phyloP scores from a whole-genome alignment of 2,888 invertebrate genomes.

The Cynaeus angustus region DNA sequence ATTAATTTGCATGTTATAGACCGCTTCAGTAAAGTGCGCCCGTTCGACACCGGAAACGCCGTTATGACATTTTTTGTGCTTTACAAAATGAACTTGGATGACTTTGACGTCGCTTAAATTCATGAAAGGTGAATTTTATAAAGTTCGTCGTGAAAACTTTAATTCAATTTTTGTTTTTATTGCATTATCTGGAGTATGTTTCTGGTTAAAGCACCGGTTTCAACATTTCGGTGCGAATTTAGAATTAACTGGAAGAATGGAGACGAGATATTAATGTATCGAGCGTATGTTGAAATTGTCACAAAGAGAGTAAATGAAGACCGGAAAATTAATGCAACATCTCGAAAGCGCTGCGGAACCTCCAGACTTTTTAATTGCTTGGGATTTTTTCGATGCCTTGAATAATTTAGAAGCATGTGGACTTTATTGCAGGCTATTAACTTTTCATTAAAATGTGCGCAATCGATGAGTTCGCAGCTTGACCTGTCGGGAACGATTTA shows the following conservation, averaged over 20 bases:
- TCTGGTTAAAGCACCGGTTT: background rate
- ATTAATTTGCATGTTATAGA: conserved; percentile 45
- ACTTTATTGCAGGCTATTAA: conserved; percentile 41
- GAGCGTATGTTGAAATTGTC: background rate
- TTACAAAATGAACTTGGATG: conserved; percentile 20
- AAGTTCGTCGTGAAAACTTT: conserved; percentile 15
- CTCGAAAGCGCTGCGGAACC: conserved; percentile 14
- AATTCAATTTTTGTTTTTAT: conserved; percentile 28
- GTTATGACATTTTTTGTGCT: conserved; percentile 32
- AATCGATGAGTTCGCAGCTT: conserved; percentile 8
- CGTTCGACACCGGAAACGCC: conserved; percentile 16
- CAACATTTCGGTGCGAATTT: background rate
- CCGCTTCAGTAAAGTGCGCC: conserved; percentile 25
- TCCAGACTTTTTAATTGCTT: conserved; percentile 39
- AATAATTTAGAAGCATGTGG: conserved; percentile 33
- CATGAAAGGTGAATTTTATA: conserved; percentile 18
- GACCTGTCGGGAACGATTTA: background rate
- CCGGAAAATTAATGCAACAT: conserved; percentile 33
- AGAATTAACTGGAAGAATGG: background rate
- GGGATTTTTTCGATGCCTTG: conserved; percentile 39
- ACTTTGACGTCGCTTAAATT: conserved; percentile 23
- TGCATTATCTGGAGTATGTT: conserved; percentile 17
- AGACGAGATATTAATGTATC: background rate
- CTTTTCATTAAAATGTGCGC: conserved; percentile 32
- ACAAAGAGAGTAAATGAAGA: conserved; percentile 9